Conservation (phyloP, 1,140 invertebrate species). For the Drosophila takahashii region DNA sequence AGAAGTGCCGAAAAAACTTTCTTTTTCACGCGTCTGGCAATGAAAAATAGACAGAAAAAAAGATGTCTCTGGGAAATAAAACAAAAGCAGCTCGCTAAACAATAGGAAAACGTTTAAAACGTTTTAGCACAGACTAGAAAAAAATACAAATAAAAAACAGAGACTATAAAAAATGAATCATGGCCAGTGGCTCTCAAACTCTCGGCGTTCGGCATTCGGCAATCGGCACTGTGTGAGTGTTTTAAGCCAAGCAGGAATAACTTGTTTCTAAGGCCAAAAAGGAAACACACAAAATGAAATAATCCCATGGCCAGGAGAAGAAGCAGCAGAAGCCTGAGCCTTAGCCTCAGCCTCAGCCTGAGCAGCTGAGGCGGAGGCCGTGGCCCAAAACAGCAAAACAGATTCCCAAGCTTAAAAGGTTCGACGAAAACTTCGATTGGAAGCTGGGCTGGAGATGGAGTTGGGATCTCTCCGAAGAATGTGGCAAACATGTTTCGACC, state of each 20-base stretch:
- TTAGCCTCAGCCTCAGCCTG: constrained; percentile 16
- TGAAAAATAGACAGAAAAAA: constrained; percentile 54
- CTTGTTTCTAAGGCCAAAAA: constrained; percentile 82
- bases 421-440: constrained; percentile 80
- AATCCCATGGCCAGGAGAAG: constrained; percentile 78
- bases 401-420: constrained; percentile 82
- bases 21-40: constrained; percentile 84
- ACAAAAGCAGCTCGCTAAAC: constrained; percentile 55
- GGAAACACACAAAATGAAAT: constrained; percentile 84
- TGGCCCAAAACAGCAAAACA: constrained; percentile 64
- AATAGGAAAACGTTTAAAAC: constrained; percentile 57
- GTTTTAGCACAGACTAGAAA: constrained; percentile 48
- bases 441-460: constrained; percentile 28
- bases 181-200: constrained; percentile 67
- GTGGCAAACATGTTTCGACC: constrained; percentile 81
- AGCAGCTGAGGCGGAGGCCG: constrained; percentile 48
- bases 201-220: constrained; percentile 17
- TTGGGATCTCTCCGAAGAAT: constrained; percentile 66
- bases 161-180: constrained; percentile 70
- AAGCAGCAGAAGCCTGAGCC: constrained; percentile 28
- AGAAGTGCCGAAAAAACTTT: constrained; percentile 62
- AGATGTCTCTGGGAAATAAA: constrained; percentile 57
- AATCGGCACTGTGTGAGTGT: constrained; percentile 32
- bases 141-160: constrained; percentile 19
- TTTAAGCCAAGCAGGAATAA: constrained; percentile 75